phyloP scores from a whole-genome alignment of 2,888 invertebrate genomes.

The Spatulosminthurus flaviceps region DNA sequence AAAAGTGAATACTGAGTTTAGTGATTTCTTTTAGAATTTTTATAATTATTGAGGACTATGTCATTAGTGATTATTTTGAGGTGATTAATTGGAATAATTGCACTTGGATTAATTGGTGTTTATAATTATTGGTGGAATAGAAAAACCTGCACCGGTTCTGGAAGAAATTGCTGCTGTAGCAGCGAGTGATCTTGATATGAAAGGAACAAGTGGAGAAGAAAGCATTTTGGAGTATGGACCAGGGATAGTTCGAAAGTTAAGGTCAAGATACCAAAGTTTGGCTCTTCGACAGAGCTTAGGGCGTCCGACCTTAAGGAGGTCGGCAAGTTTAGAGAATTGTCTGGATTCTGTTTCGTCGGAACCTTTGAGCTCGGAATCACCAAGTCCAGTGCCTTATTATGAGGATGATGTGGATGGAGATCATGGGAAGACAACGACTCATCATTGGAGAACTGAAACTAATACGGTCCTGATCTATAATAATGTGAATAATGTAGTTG shows the following conservation, averaged over 20 bases:
- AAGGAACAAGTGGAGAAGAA: conserved; percentile 55
- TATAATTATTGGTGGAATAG: conserved; percentile 53
- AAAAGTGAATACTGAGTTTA: no score
- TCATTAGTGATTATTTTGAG: no score
- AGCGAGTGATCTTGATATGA: conserved; percentile 52
- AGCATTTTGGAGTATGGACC: conserved; percentile 76
- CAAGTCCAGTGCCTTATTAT: conserved; percentile 45
- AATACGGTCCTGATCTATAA: conserved; percentile 3
- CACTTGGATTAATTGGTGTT: no score
- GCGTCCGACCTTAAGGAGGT: conserved; percentile 79
- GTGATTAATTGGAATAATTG: no score
- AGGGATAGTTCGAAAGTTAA: conserved; percentile 87
- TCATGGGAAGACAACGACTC: neutral
- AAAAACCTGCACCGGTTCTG: conserved; percentile 58
- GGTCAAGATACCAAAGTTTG: conserved; percentile 84
- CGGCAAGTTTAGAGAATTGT: conserved; percentile 85
- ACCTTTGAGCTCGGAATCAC: conserved; percentile 11
- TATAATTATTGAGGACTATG: no score
- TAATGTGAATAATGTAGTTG: neutral
- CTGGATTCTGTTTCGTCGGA: conserved; percentile 72
- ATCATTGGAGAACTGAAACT: neutral
- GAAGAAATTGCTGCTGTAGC: conserved; percentile 52
- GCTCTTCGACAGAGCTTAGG: conserved; percentile 76
- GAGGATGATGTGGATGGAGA: conserved; percentile 34
- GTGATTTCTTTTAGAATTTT: no score